A percentile compares a stretch with the other conserved stretches of the same genome.
phyloP scores from a whole-genome alignment of 2,113 vertebrate species.

The Bos taurus region DNA sequence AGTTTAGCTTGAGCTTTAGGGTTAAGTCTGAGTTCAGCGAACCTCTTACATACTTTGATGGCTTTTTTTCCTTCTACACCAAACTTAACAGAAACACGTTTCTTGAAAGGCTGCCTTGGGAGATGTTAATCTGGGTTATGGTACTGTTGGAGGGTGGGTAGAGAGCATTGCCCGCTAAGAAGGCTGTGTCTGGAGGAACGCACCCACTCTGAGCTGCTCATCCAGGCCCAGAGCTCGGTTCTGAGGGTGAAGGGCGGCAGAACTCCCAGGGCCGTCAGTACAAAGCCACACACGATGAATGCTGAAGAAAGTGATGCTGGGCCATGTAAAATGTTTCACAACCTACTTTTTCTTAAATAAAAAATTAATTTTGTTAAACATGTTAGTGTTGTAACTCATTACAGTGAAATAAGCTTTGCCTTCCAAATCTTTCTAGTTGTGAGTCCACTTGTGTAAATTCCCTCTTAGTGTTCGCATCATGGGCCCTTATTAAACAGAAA shows the following conservation, averaged over 20 bases:
- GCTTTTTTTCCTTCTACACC: neutral
- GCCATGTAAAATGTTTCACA: neutral
- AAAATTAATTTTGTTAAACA: neutral
- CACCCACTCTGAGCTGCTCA: neutral
- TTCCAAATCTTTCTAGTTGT: neutral
- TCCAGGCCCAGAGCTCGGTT: neutral
- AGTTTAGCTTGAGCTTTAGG: neutral
- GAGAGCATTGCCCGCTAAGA: neutral
- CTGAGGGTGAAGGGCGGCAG: neutral
- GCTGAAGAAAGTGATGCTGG: neutral
- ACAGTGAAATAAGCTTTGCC: neutral
- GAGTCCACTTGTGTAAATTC: neutral
- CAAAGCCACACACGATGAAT: neutral
- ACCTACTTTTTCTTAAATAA: neutral
- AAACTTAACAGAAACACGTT: neutral
- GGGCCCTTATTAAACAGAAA: neutral
- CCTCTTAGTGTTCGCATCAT: neutral
- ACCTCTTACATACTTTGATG: neutral
- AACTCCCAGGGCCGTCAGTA: neutral
- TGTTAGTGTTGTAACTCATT: neutral
- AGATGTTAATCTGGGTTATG: neutral
- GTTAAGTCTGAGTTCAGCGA: neutral
- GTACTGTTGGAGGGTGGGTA: no score
- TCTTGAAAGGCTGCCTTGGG: neutral
- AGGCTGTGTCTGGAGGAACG: no score